These are phyloP conservation scores for Terrapene triunguis DNA, from an alignment of 2,113 vertebrate species.

Conservation along the genomic window DNA sequence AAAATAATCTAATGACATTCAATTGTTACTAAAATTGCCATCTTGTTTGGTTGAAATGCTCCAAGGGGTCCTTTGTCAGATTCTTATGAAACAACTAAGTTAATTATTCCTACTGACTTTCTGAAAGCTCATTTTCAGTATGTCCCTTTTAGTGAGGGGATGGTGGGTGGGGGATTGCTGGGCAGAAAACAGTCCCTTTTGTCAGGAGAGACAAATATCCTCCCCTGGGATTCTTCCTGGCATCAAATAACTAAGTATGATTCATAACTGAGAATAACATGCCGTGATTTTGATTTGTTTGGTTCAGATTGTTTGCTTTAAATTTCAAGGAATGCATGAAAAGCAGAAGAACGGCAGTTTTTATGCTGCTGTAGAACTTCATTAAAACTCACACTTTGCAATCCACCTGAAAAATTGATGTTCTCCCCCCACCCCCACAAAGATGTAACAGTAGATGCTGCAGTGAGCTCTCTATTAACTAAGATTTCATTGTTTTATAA, in stretches of 20 bases:
- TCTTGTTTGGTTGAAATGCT: background rate
- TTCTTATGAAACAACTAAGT: rapidly evolving
- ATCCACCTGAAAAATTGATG: background rate
- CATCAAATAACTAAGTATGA: background rate
- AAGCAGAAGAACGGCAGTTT: background rate
- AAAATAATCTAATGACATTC: rapidly evolving
- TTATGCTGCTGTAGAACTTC: rapidly evolving
- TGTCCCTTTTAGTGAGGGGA: rapidly evolving
- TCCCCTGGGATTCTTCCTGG: background rate
- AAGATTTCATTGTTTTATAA: background rate
- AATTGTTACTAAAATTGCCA: background rate
- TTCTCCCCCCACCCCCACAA: background rate
- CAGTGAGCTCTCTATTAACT: background rate
- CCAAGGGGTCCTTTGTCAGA: rapidly evolving
- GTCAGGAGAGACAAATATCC: background rate
- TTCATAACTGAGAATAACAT: background rate
- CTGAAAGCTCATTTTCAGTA: background rate
- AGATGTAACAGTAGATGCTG: constrained; percentile 14
- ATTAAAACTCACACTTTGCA: background rate
- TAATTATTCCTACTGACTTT: background rate
- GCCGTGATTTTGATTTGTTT: rapidly evolving
- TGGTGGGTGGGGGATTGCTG: background rate
- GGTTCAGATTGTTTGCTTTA: rapidly evolving
- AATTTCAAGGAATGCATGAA: rapidly evolving
- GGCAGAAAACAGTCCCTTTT: rapidly evolving